Evolutionary conservation across 2,797 vertebrate genomes (phyloP).

Genomic region (Megalops cyprinoides): DNA sequence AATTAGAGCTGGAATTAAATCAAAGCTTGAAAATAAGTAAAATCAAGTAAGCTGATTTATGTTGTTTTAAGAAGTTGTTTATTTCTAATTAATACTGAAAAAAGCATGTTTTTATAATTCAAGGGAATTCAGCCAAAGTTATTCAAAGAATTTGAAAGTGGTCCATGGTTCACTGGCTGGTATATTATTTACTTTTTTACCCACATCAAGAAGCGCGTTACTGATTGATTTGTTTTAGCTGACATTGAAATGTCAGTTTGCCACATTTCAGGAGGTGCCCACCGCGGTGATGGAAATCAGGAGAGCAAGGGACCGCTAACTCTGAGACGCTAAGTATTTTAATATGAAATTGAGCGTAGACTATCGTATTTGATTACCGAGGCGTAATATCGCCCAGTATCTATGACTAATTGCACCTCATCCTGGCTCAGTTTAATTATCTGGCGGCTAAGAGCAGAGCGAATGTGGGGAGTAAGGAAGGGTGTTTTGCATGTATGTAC

Average conservation of each 20-base stretch:
- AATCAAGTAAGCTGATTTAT: no score
- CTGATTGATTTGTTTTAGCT: background rate
- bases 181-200: no score
- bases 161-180: background rate
- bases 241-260: background rate
- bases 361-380: constrained; percentile 32
- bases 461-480: background rate
- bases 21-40: no score
- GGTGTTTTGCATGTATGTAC: constrained; percentile 63
- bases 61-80: no score
- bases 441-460: background rate
- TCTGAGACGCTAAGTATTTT: background rate
- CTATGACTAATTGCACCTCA: constrained; percentile 56
- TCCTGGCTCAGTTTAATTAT: constrained; percentile 51
- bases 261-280: background rate
- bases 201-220: no score
- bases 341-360: constrained; percentile 50
- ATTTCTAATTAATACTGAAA: no score
- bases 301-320: no score
- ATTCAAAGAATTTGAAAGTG: background rate
- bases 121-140: background rate
- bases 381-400: background rate
- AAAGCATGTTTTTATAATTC: no score
- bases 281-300: background rate
- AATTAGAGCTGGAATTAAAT: no score